A percentile compares a stretch with the other conserved stretches of the same genome.
Evolutionary conservation across 2,888 invertebrate species (phyloP).

Genomic region (Oxystoma pomonae): DNA sequence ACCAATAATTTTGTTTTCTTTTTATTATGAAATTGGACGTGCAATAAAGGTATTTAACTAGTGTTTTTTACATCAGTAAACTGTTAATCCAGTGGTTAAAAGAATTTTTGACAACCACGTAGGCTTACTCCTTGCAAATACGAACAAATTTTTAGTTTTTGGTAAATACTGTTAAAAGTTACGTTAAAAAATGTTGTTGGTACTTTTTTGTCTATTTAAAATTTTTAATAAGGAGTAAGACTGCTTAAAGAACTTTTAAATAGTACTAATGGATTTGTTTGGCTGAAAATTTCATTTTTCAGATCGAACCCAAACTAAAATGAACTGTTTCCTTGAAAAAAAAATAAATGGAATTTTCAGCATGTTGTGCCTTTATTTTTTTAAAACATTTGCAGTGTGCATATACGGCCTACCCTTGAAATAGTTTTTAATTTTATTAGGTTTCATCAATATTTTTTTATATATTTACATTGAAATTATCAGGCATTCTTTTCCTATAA

Average conservation of each 20-base stretch:
- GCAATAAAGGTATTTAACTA: too few species aligned
- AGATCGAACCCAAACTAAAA: not conserved
- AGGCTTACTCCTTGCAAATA: too few species aligned
- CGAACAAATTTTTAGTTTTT: too few species aligned
- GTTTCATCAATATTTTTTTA: slow-evolving; percentile 7
- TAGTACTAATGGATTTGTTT: slow-evolving; percentile 15
- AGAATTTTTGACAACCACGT: too few species aligned
- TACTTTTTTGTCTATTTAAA: too few species aligned
- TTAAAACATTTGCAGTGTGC: slow-evolving; percentile 10
- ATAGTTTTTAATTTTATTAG: slow-evolving; percentile 11
- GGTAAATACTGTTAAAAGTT: too few species aligned
- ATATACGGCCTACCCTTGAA: slow-evolving; percentile 10
- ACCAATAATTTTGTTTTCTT: too few species aligned
- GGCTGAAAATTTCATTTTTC: slow-evolving; percentile 15
- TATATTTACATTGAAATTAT: slow-evolving; percentile 5
- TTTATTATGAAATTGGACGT: too few species aligned
- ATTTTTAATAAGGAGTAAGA: slow-evolving; percentile 14
- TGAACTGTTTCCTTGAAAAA: slow-evolving; percentile 9
- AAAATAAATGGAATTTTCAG: slow-evolving; percentile 17
- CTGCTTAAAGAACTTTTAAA: slow-evolving; percentile 10
- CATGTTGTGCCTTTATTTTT: slow-evolving; percentile 21
- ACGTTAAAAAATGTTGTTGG: too few species aligned
- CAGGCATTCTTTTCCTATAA: slow-evolving; percentile 17
- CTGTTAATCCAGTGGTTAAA: too few species aligned
- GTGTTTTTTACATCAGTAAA: too few species aligned